These are phyloP conservation scores for Drosophila stalkeri DNA, from an alignment of 2,888 invertebrate species.

Conservation along the genomic window DNA sequence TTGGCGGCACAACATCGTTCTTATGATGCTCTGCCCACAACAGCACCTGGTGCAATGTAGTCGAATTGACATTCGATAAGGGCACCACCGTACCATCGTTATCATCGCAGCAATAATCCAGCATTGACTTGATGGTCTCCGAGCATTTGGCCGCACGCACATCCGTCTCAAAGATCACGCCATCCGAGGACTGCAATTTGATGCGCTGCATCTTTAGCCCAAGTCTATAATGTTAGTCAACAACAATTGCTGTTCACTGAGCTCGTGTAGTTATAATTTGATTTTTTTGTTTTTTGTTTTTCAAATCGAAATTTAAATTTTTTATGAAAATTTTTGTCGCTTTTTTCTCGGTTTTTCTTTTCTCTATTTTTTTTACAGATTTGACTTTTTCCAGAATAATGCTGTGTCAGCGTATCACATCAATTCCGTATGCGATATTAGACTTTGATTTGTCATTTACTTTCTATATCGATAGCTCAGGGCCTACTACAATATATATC, in stretches of 20 bases:
- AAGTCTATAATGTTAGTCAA: not conserved
- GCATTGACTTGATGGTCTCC: slow-evolving; percentile 61
- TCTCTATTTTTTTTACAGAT: no score
- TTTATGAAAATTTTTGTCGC: no score
- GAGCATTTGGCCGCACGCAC: slow-evolving; percentile 68
- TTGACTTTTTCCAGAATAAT: no score
- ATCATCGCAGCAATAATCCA: slow-evolving; percentile 65
- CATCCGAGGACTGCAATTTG: slow-evolving; percentile 63
- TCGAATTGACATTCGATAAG: slow-evolving; percentile 59
- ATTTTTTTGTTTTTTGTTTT: no score
- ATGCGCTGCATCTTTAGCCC: slow-evolving; percentile 25
- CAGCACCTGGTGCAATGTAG: slow-evolving; percentile 54
- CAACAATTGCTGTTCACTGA: not conserved
- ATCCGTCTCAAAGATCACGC: slow-evolving; percentile 62
- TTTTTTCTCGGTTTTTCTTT: not conserved
- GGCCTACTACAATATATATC: not conserved
- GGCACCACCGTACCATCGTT: slow-evolving; percentile 61
- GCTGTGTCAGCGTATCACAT: no score
- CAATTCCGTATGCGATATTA: no score
- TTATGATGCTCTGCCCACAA: slow-evolving; percentile 62
- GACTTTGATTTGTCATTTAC: not conserved
- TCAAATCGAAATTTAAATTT: not conserved
- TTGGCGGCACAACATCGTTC: slow-evolving; percentile 44
- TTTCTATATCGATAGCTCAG: not conserved
- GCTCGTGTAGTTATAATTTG: not conserved